Evolutionary conservation across 2,797 vertebrate species (phyloP), one percentile per base, ranked within the genome.

Genomic region (Atherinosoma microstoma): DNA sequence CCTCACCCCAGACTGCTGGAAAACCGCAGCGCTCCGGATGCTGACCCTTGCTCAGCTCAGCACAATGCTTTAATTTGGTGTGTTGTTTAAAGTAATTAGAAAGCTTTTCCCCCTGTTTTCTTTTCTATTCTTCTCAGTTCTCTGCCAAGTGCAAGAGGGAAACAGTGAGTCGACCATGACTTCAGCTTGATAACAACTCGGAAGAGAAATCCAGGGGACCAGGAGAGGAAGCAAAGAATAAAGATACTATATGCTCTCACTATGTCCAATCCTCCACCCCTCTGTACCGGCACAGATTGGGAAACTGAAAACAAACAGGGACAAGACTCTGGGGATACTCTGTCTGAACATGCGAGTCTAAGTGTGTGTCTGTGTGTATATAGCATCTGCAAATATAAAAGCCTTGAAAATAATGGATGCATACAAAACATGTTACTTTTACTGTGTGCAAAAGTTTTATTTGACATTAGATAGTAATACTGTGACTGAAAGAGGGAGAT

Each of bases 61-160:
- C 89, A 92, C 91, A 91, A 92, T 88, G 89, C 88, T 92, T 94
- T 93, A 88, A 92, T 93, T 94, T 93, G 84, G 86, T 84, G 87
- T 89, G 89, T 89, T 93, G 86, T 92, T 94, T 90, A 89, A 92
- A 90, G 88, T 92, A 91, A 93, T 94, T 94, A 93, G 85, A 89
- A 91, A 85, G 82, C 62, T 80, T 78, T 88, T 82, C 20, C 83
- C 71, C 71, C 86, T 87, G 83, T 87, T 90, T 92, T 87, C 75
- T 74, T 84, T 85, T 85, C 75, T 84, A 73, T 89, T 92, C 81
- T 87, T 78, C 80, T 83, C 69, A 62, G 67, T 71, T 78, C 69
- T 81, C 67, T 89, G 87, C 84, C 89, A 90, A 91, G 83, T 76
- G 78, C 47, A 38, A 64, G 84, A 76, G 77, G 86, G 84, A 84